Evolutionary conservation across 2,888 invertebrate genomes (phyloP), one percentile per base, ranked within the genome.

Genomic region (Tenthredo distinguenda): DNA sequence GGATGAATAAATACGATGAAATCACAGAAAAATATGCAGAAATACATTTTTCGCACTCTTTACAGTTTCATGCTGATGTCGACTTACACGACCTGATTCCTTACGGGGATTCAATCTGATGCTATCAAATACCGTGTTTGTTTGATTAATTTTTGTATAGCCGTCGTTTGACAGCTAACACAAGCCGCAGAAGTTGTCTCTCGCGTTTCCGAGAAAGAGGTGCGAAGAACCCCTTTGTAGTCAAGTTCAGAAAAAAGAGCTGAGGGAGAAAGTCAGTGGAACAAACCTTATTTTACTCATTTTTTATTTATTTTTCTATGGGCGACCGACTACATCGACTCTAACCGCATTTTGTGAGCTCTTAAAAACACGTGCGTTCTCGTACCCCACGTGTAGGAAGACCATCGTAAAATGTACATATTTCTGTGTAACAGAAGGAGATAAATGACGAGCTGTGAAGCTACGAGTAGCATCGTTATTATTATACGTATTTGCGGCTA

Each of bases 321-420:
- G 68, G 31, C 15, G 34, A 68, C 68, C 68, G 68, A 68, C 68
- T 18, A 68, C 68, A 34, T 34, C 34, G 12, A 68, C 68, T 68
- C 68, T 18, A 68, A 68, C 68, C 68, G 34, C 68, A 68, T 68
- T 68, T 68, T 34, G 68, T 68, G 18, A 68, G 68, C 31, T 31
- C 34, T 68, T 68, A 15, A 26, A 68, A 68, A 68, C 31, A 68
- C 68, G 34, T 34, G 34, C 12, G 12, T 68, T 18, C 34, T 34
- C 18, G 15, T 26, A 34, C 31, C 18, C 31, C 68, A 31, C 15
- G 26, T 26, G 26, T 62, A 18, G 4, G 6, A 31, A 68, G 15
- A 26, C 21, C 34, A 68, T 68, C 68, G 68, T 62, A 62, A 21
- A 62, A 62, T 26, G 26, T 62, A 26, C 26, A 68, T 31, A 68